These are phyloP conservation scores for Mythimna lalbum DNA, from an alignment of 2,888 invertebrate species.

Conservation along the genomic window DNA sequence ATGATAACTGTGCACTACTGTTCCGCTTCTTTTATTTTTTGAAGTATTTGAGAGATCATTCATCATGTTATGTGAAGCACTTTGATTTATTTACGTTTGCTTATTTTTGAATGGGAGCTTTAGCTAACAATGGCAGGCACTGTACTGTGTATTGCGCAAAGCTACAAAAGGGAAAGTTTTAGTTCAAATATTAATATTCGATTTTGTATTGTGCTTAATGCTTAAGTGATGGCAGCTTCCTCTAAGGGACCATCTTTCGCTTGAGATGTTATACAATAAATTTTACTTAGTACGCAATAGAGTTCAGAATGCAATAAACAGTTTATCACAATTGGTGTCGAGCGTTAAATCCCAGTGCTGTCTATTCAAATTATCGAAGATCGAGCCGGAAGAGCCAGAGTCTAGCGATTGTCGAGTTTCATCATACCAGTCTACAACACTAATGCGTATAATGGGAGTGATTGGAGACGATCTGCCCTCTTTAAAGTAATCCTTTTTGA, in stretches of 20 bases:
- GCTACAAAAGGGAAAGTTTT: constrained; percentile 17
- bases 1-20: constrained; percentile 75
- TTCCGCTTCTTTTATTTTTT: constrained; percentile 56
- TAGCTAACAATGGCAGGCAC: constrained; percentile 7
- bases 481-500: not conserved
- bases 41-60: constrained; percentile 55
- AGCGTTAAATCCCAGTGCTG: constrained; percentile 44
- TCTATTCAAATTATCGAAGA: constrained; percentile 57
- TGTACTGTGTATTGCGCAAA: constrained; percentile 3
- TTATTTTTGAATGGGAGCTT: constrained; percentile 25
- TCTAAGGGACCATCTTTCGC: constrained; percentile 18
- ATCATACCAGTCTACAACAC: constrained; percentile 16
- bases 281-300: constrained; percentile 17
- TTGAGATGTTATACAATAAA: constrained; percentile 7
- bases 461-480: not conserved
- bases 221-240: constrained; percentile 36
- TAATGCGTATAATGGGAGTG: not conserved
- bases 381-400: constrained; percentile 36
- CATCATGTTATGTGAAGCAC: constrained; percentile 44
- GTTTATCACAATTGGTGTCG: constrained; percentile 48
- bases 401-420: constrained; percentile 37
- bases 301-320: constrained; percentile 34
- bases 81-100: constrained; percentile 49
- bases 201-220: constrained; percentile 34
- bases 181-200: constrained; percentile 39